Base-by-base conservation (phyloP, 2,888 invertebrate species). In the Stenichneumon culpator region DNA sequence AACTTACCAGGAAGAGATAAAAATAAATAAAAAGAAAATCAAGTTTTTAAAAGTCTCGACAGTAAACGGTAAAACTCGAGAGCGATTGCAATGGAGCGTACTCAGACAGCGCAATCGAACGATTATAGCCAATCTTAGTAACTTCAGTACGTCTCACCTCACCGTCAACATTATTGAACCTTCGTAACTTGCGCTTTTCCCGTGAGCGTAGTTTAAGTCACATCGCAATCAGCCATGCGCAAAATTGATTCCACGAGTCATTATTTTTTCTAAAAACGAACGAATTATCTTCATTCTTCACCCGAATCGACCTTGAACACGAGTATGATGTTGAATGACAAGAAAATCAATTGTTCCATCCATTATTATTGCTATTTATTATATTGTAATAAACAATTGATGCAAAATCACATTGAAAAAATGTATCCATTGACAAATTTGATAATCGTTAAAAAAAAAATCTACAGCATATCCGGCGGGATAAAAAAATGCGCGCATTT, bases 1-100 rank as follows among this genome's bases (percentile, higher is more conserved):
- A 11, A 52, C 28, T 69, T 47, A 25, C 69, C 25, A 6, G 50
- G 69, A 52, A 32, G n/a, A 28, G 69, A 69, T 32, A 69, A 50
- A 69, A 69, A 44, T 14, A 44, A 11, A 44, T 44, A 44, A 44
- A 44, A 44, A 14, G 44, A 44, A 44, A 44, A 44, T 44, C 3
- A 14, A 52, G 11, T 28, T 50, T 69, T 7, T 50, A 6, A 28
- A 69, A 69, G 69, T 69, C 25, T 50, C 50, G 50, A 47, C 47
- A 32, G 25, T 11, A 54, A 7, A 54, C 54, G 54, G 22, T 54
- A 54, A 54, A 54, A 22, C 54, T 22, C 54, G 54, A 54, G 9
- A 54, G 19, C 54, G 54, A 54, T 54, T 22, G n/a, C 54, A 54
- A 9, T 54, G 54, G 14, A 19, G 3, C 0, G 54, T 14, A 44